Conservation (phyloP, 2,888 invertebrate species). For the Drosophila kuntzei region DNA sequence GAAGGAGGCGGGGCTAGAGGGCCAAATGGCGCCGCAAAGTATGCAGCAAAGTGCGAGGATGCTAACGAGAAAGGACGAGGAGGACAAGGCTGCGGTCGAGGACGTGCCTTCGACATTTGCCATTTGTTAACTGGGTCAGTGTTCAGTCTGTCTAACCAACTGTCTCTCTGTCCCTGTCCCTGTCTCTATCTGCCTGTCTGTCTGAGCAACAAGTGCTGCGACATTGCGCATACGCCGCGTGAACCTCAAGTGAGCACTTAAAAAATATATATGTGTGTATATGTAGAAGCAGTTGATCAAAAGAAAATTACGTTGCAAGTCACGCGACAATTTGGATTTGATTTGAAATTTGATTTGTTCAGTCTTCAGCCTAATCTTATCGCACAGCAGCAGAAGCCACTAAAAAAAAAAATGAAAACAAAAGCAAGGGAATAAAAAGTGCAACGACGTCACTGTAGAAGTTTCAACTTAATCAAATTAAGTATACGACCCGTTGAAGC, state of each 20-base stretch:
- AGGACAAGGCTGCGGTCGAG: conserved; percentile 38
- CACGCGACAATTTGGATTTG: conserved; percentile 48
- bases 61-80: neutral
- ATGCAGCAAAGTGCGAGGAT: conserved; percentile 32
- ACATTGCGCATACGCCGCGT: conserved; percentile 41
- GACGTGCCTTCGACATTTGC: conserved; percentile 51
- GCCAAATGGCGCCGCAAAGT: conserved; percentile 40
- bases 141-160: conserved; percentile 4
- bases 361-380: conserved; percentile 54
- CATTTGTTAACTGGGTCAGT: conserved; percentile 49
- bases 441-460: conserved; percentile 24
- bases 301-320: conserved; percentile 29
- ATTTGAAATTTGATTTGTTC: conserved; percentile 26
- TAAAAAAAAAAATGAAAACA: conserved; percentile 1
- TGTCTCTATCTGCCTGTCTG: neutral
- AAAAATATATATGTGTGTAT: too few relatives aligned
- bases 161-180: neutral
- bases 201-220: conserved; percentile 35
- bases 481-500: conserved; percentile 59
- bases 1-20: neutral
- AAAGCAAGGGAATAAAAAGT: conserved; percentile 9
- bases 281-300: conserved; percentile 1
- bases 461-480: conserved; percentile 49
- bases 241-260: neutral
- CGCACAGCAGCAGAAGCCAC: conserved; percentile 29